Evolutionary conservation across 2,113 vertebrate species (phyloP).

Genomic region (Seriola dumerili): DNA sequence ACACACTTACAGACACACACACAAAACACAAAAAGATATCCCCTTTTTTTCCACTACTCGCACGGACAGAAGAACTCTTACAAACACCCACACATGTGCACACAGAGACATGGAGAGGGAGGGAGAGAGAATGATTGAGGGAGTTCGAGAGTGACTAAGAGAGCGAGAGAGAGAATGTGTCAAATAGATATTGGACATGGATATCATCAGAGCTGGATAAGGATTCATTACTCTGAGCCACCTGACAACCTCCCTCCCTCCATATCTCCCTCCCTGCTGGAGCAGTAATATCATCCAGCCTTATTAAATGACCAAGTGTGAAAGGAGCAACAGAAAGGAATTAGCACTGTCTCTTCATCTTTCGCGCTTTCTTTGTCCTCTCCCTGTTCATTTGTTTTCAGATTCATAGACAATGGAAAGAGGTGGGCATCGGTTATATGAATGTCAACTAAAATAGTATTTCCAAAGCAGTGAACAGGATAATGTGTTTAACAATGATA

Average conservation of each 20-base stretch:
- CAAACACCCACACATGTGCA: conserved; percentile 54
- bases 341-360: conserved; percentile 42
- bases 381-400: conserved; percentile 40
- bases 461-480: conserved; percentile 24
- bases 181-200: conserved; percentile 58
- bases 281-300: conserved; percentile 52
- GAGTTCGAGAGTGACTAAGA: conserved; percentile 6
- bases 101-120: conserved; percentile 14
- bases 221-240: conserved; percentile 66
- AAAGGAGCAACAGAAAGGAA: conserved; percentile 60
- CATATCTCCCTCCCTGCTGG: conserved; percentile 22
- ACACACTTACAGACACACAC: conserved; percentile 37
- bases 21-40: conserved; percentile 28
- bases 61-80: conserved; percentile 42
- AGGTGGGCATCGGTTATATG: not conserved
- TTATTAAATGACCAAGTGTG: conserved; percentile 60
- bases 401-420: conserved; percentile 24
- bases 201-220: conserved; percentile 57
- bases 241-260: conserved; percentile 49
- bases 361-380: conserved; percentile 34
- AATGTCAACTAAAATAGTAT: conserved; percentile 24
- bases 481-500: not conserved
- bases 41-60: conserved; percentile 17
- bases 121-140: conserved; percentile 26
- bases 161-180: conserved; percentile 37